These are phyloP conservation scores for Oreochromis mossambicus DNA, from an alignment of 2,797 vertebrate species.

Conservation along the genomic window DNA sequence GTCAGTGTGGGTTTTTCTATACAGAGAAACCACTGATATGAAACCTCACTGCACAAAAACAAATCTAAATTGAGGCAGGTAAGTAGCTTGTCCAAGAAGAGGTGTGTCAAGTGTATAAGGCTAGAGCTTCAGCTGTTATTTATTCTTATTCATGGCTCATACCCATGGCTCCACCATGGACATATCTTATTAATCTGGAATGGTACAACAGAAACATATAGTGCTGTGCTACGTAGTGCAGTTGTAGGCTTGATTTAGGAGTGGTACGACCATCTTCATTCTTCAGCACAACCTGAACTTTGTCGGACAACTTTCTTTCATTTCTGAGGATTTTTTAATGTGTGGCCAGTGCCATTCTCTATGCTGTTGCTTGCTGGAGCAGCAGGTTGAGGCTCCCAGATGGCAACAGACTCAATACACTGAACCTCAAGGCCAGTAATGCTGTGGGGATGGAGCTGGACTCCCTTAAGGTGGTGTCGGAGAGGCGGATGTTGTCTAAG, in stretches of 20 bases:
- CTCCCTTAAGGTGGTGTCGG: rapidly evolving
- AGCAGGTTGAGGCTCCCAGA: background rate
- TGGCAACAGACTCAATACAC: background rate
- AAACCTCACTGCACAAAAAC: background rate
- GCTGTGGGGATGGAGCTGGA: background rate
- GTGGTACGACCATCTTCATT: background rate
- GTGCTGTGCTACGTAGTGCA: background rate
- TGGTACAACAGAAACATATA: background rate
- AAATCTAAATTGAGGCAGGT: background rate
- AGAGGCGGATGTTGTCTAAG: background rate
- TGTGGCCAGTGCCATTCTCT: background rate
- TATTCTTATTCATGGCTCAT: rapidly evolving
- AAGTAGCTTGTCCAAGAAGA: background rate
- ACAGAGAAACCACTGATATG: background rate
- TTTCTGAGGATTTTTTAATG: background rate
- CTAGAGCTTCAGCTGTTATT: background rate
- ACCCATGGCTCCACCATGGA: background rate
- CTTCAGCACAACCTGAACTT: background rate
- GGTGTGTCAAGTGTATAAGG: background rate
- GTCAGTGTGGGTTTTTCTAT: background rate
- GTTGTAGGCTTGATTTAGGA: background rate
- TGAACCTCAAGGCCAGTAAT: background rate
- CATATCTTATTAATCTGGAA: background rate
- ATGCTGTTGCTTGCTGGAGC: background rate
- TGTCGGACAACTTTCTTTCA: background rate